These are phyloP conservation scores for Reticulitermes speratus DNA, from an alignment of 1,140 invertebrate genomes.

Conservation along the genomic window DNA sequence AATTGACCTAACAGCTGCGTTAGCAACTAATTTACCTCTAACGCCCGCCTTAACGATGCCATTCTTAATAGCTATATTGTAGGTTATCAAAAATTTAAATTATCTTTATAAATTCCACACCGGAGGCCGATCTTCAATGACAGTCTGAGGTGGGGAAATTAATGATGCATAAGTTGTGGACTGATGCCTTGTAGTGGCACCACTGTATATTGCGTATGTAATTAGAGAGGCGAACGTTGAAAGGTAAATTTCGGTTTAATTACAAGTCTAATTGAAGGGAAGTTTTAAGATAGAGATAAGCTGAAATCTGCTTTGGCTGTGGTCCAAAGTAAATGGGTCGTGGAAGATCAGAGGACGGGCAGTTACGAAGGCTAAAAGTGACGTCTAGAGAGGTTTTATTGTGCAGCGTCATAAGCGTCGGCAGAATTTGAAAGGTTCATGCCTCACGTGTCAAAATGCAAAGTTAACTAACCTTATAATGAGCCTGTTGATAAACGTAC, in stretches of 20 bases:
- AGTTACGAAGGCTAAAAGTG: not conserved
- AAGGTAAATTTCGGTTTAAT: conserved; percentile 9
- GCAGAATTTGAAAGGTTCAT: not conserved
- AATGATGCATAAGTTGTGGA: not conserved
- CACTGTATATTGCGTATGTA: not conserved
- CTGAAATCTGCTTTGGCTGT: not conserved
- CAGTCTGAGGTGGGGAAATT: not conserved
- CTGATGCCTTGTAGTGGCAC: not conserved
- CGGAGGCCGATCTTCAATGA: not conserved
- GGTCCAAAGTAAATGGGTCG: not conserved
- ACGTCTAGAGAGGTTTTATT: not conserved
- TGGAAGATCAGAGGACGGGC: not conserved
- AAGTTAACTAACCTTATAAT: not conserved
- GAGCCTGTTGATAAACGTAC: not conserved
- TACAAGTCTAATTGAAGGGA: conserved; percentile 3
- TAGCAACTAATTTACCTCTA: not conserved
- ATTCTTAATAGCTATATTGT: not conserved
- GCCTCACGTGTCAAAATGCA: not conserved
- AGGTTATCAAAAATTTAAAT: not conserved
- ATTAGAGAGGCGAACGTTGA: not conserved
- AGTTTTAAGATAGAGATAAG: not conserved
- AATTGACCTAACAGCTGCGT: not conserved
- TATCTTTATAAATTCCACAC: not conserved
- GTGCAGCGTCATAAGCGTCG: not conserved
- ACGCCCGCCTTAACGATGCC: not conserved